Percentiles rank a stretch among this genome's conserved stretches.
Evolutionary conservation across 1,140 invertebrate species (phyloP).

Genomic region (Drosophila prosaltans): DNA sequence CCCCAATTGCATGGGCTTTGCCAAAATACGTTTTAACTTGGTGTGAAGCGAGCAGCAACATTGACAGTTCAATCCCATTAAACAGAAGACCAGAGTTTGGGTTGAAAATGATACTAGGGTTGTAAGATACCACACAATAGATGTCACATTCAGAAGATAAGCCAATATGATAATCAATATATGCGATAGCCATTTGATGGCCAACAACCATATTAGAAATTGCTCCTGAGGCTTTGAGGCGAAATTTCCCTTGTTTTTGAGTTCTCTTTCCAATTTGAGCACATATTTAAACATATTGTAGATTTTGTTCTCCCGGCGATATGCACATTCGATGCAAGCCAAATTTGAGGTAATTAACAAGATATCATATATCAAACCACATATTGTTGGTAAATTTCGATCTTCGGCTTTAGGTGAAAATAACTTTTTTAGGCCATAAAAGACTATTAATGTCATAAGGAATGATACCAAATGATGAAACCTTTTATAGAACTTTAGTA

Average conservation of each 20-base stretch:
- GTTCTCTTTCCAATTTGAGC: not conserved
- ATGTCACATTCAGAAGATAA: not conserved
- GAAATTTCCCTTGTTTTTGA: not conserved
- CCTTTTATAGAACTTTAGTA: not conserved
- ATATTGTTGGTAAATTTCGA: not conserved
- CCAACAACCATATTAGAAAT: not conserved
- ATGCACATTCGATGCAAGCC: conserved; percentile 7
- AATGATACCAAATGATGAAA: not conserved
- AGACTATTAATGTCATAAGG: not conserved
- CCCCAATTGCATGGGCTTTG: not conserved
- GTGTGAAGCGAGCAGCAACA: not conserved
- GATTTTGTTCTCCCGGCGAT: conserved; percentile 29
- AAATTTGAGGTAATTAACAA: not conserved
- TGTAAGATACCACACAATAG: not conserved
- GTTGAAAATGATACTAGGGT: not conserved
- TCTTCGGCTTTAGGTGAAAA: not conserved
- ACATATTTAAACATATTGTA: conserved; percentile 12
- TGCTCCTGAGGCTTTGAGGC: not conserved
- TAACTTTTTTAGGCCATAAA: no score
- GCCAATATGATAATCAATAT: not conserved
- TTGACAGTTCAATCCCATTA: not conserved
- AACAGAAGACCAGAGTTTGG: not conserved
- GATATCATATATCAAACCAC: not conserved
- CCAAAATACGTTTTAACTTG: not conserved
- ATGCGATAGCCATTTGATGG: not conserved